These are phyloP conservation scores for Thunnus thynnus DNA, from an alignment of 2,113 vertebrate species.

Conservation along the genomic window DNA sequence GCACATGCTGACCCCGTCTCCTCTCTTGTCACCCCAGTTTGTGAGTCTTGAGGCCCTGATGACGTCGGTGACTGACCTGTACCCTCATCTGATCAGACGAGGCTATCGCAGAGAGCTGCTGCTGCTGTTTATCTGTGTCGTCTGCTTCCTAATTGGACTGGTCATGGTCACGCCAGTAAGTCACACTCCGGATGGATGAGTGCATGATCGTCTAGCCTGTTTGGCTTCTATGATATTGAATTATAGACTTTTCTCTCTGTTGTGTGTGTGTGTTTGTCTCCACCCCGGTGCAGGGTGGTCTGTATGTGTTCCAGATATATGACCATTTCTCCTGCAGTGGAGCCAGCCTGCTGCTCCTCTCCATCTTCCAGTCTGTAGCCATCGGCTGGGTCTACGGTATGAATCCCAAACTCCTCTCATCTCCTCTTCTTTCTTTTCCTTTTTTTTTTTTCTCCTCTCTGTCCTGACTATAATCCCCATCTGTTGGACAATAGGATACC, in stretches of 20 bases:
- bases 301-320: conserved; percentile 86
- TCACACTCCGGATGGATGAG: not conserved
- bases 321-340: conserved; percentile 86
- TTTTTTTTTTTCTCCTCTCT: not conserved
- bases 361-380: conserved; percentile 82
- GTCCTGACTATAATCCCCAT: too few species aligned
- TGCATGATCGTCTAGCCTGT: fast-evolving
- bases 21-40: conserved; percentile 81
- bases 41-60: conserved; percentile 94
- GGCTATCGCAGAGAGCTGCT: conserved; percentile 89
- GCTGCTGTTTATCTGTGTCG: conserved; percentile 85
- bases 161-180: conserved; percentile 84
- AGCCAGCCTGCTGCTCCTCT: conserved; percentile 82
- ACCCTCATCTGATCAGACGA: conserved; percentile 86
- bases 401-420: not conserved
- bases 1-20: not conserved
- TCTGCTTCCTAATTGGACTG: conserved; percentile 90
- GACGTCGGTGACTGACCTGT: conserved; percentile 91
- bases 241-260: not conserved
- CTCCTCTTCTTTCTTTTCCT: not conserved
- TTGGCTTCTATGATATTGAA: not conserved
- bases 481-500: not conserved
- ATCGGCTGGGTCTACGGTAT: conserved; percentile 85
- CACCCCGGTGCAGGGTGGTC: conserved; percentile 71
- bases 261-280: conserved; percentile 9